phyloP scores from a whole-genome alignment of 2,888 invertebrate genomes.

The Nebria brevicollis region DNA sequence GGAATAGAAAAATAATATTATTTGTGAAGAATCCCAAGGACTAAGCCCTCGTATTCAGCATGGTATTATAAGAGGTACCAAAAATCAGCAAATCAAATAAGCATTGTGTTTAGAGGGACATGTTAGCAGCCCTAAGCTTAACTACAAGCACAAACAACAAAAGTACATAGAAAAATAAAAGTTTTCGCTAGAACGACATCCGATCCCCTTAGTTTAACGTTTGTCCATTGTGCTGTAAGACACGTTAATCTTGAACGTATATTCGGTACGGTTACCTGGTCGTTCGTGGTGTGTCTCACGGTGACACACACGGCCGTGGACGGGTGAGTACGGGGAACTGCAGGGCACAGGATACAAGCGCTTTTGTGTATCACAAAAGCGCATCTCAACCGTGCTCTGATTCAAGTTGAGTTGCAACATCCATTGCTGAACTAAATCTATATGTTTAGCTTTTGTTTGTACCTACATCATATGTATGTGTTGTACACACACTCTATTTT shows the following conservation, averaged over 20 bases:
- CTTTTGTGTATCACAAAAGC: not conserved
- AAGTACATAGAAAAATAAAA: not conserved
- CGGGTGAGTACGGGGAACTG: not conserved
- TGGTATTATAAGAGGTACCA: not conserved
- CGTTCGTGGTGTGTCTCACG: not conserved
- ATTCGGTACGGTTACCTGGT: conserved; percentile 6
- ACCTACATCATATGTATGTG: no score
- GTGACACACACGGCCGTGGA: not conserved
- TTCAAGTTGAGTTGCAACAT: not conserved
- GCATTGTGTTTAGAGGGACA: not conserved
- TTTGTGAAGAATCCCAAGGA: not conserved
- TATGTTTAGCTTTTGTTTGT: not conserved
- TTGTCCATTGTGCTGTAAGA: conserved; percentile 1
- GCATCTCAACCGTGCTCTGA: not conserved
- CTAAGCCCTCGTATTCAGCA: not conserved
- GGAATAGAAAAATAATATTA: not conserved
- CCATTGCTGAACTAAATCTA: not conserved
- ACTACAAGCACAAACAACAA: not conserved
- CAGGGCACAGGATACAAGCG: not conserved
- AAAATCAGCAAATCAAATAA: not conserved
- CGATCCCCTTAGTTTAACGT: not conserved
- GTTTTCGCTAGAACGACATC: not conserved
- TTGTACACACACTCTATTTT: no score
- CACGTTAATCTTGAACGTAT: conserved; percentile 15
- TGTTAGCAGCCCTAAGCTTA: not conserved